Percentiles rank a stretch among this genome's conserved stretches.
Evolutionary conservation across 2,888 invertebrate genomes (phyloP).

Genomic region (Metalampra italica): DNA sequence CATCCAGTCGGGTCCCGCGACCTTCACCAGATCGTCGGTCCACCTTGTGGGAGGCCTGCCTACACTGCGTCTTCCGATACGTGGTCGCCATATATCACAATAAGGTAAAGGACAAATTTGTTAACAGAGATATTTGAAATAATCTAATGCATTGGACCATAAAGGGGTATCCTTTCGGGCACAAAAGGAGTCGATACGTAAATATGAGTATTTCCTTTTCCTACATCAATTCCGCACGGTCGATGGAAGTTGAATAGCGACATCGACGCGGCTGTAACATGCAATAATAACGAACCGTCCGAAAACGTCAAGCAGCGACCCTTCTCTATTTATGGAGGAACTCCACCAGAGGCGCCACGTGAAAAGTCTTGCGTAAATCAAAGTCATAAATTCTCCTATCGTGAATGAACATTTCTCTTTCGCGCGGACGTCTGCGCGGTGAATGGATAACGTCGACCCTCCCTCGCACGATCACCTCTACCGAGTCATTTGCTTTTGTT

Average conservation of each 20-base stretch:
- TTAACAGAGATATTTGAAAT: not conserved
- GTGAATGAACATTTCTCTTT: conserved; percentile 77
- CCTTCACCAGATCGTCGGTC: too few species aligned
- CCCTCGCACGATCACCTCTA: conserved; percentile 73
- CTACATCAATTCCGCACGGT: conserved; percentile 52
- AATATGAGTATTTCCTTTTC: conserved; percentile 54
- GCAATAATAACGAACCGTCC: conserved; percentile 61
- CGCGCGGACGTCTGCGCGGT: conserved; percentile 68
- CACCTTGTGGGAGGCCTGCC: too few species aligned
- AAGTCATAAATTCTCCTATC: conserved; percentile 76
- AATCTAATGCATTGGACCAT: not conserved
- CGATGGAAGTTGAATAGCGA: conserved; percentile 54
- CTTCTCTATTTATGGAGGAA: conserved; percentile 65
- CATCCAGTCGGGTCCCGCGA: too few species aligned
- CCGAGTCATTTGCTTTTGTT: conserved; percentile 78
- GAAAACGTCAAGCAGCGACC: conserved; percentile 58
- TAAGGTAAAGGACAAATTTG: too few species aligned
- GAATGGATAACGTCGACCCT: conserved; percentile 76
- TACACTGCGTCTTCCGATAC: too few species aligned
- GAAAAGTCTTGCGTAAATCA: conserved; percentile 74
- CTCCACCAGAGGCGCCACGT: conserved; percentile 53
- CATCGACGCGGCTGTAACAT: conserved; percentile 45
- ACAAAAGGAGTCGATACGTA: conserved; percentile 44
- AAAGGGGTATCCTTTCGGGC: not conserved
- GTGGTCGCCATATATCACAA: too few species aligned